Evolutionary conservation across 1,140 invertebrate species (phyloP), one percentile per base, ranked within the genome.

Genomic region (Thalassaphorura encarpata): DNA sequence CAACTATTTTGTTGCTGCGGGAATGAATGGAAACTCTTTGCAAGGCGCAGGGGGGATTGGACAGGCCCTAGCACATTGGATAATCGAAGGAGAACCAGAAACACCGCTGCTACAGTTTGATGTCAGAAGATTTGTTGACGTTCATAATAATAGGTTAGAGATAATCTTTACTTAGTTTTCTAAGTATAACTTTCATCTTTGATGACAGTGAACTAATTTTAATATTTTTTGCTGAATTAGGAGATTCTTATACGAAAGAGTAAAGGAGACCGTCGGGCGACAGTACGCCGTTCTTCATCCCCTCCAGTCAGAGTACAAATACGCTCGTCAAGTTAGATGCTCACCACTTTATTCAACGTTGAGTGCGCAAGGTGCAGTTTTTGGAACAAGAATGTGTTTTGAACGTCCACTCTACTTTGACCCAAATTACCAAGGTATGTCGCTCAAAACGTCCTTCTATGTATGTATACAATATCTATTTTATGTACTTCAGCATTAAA

Each of bases 381-480:
- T 98, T 75, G 90, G 90, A 8, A 93, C 97, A 72, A 90, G 91
- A 26, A 97, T 98, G 91, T 95, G 94, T 1, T 99, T 98, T 71
- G 96, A 99, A 71, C 76, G 95, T 62, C 89, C 95, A 0, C 82
- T 88, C 33, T 98, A 89, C 81, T 99, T 97, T 73, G 81, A 88
- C 60, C 69, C 71, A 26, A 75, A 76, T 18, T 56, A 60, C 50
- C 70, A 68, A 71, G 68, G 75, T 75, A 68, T 63, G 55, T 27
- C n/a, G n/a, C n/a, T n/a, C n/a, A n/a, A n/a, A n/a, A n/a, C n/a
- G n/a, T n/a, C n/a, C n/a, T n/a, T n/a, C n/a, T 28, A 8, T 54
- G 11, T 16, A 31, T 54, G 16, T n/a, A 45, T 53, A 13, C 24
- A 47, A 23, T 27, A 16, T 50, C 15, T 5, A 52, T 51, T 55